A percentile compares a stretch with the other conserved stretches of the same genome.
Conservation (phyloP, 2,888 invertebrate species). For the Drosophila algonquin region DNA sequence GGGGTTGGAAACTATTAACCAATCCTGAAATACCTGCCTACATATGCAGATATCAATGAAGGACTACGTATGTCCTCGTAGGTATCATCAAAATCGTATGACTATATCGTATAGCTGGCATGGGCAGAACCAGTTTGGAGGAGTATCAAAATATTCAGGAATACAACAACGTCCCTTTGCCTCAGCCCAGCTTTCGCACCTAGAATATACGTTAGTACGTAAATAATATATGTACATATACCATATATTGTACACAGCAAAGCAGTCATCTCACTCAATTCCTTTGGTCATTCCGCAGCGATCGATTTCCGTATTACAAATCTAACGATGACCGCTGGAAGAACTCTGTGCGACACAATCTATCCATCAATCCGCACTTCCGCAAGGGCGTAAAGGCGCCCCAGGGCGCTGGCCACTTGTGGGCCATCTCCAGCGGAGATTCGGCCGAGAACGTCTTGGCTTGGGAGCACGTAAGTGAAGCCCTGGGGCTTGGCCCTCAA, state of each 20-base stretch:
- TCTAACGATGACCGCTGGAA: slow-evolving; percentile 96
- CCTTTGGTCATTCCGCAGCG: slow-evolving; percentile 85
- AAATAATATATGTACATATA: no score
- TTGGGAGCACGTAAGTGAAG: slow-evolving; percentile 85
- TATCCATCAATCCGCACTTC: slow-evolving; percentile 96
- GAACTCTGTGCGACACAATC: slow-evolving; percentile 94
- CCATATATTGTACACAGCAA: no score
- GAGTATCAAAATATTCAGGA: no score
- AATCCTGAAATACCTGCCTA: neutral
- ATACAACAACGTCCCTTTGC: no score
- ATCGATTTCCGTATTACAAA: slow-evolving; percentile 94
- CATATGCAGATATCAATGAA: neutral
- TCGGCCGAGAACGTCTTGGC: slow-evolving; percentile 85
- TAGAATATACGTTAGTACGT: no score
- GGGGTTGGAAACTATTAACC: slow-evolving; percentile 4
- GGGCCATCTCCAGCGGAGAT: slow-evolving; percentile 91
- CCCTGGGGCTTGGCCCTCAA: neutral
- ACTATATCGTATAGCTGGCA: no score
- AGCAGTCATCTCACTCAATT: neutral
- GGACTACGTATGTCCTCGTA: neutral
- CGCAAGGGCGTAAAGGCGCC: slow-evolving; percentile 93
- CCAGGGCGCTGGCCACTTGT: slow-evolving; percentile 94
- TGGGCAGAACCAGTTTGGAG: no score
- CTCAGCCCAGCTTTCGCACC: no score
- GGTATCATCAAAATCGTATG: no score